Evolutionary conservation across 2,888 invertebrate species (phyloP), one percentile per base, ranked within the genome.

Genomic region (Griposia aprilina): DNA sequence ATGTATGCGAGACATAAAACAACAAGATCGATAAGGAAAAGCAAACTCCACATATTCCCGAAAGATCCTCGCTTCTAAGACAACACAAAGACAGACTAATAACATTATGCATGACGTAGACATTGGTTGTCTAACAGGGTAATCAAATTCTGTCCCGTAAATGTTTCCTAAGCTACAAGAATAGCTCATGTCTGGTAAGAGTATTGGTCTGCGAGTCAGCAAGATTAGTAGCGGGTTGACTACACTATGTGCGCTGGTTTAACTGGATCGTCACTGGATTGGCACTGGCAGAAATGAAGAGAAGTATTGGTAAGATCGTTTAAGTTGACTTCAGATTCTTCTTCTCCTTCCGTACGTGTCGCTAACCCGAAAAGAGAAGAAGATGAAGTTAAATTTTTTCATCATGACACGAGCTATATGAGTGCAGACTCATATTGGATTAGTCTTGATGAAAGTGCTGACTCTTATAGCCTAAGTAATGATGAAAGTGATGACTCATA

Each of bases 1-100:
- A 69, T 59, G 52, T 67, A 80, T 60, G 59, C 48, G 41, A 68
- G 59, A 68, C n/a, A 26, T 15, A 55, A 60, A 76, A 84, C 60
- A 70, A 80, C 62, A 76, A 76, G n/a, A 80, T 69, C n/a, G 81
- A 84, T 71, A 41, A 41, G 6, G 80, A 84, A 76, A 82, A 70
- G 20, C 23, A n/a, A 57, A 36, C 52, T 59, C 36, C 52, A 26
- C 48, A 80, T 84, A 66, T 80, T 52, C 70, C 45, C 50, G 10
- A 59, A 55, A 67, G 30, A 50, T 78, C 10, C 20, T 62, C 20
- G 45, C 26, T 26, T 48, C 26, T 36, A 60, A 70, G 60, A 82
- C 30, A 82, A 78, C 45, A 72, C 45, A 72, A 41, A 41, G 6
- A 41, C 41, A 5, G 26, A 45, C 57, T 72, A 62, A 72, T 71